Base-by-base conservation (phyloP, 2,888 invertebrate species). In the Calliopum simillimum region DNA sequence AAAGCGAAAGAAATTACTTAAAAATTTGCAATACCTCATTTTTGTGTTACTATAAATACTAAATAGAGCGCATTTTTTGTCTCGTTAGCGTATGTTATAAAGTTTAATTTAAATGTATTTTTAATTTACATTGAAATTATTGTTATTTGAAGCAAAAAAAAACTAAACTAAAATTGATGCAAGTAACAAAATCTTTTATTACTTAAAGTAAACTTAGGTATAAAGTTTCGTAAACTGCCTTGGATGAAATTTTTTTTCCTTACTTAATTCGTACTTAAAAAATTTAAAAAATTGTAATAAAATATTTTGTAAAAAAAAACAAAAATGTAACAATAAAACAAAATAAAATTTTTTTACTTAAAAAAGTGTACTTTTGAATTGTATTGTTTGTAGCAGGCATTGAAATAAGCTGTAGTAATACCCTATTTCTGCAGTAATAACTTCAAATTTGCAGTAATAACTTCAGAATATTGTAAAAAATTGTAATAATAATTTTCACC, bases 11-110 rank as follows among this genome's bases (percentile, higher is more conserved):
- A 67, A 53, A n/a, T 53, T 33, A 33, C 33, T 67, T 19, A 67
- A 58, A 47, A 58, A 59, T 43, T 64, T 67, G 13, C 33, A 59
- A 67, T 58, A 59, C 47, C 49, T 67, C 67, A 59, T 67, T 21
- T 63, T 12, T 63, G 43, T 44, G 55, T n/a, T 66, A 11, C 19
- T 67, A 47, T 67, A 33, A 33, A 51, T 51, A 46, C n/a, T 64
- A n/a, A 44, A 43, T 61, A 5, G 19, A 25, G 23, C 33, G 33
- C 13, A 14, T 61, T 41, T 41, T 67, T 58, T 19, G 47, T 33
- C 33, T 58, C 33, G 56, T 67, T 25, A 67, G 25, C 8, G 47
- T 43, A 67, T 33, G 21, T 65, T 65, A 49, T 67, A 66, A 66
- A 66, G 66, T 59, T 49, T 12, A 13, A n/a, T 59, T 59, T 66